Base-by-base conservation (phyloP, 2,113 vertebrate species). In the Stictonetta naevosa region DNA sequence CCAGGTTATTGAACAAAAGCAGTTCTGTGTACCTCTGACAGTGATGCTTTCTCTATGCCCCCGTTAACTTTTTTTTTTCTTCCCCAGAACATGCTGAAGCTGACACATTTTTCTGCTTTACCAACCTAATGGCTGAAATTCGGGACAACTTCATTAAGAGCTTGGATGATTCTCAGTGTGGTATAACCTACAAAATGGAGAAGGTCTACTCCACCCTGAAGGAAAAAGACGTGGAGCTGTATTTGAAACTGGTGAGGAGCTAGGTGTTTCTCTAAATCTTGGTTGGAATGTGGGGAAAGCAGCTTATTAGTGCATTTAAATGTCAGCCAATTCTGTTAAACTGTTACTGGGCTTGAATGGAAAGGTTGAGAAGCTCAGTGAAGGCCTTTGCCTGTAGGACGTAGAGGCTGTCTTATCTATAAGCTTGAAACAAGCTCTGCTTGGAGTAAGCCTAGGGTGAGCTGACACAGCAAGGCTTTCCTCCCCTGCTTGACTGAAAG, bases 121-220 rank as follows among this genome's bases (percentile, higher is more conserved):
- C 99, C 87, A 99, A 99, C 96, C 98, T 99, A 91, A 99, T 99
- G 99, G 98, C 99, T 0, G 99, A 99, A 98, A 99, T 99, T 98
- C 98, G 99, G 68, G 99, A 99, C 97, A 99, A 99, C 97, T 99
- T 99, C 98, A 99, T 99, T 97, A 99, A 99, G 96, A 99, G 99
- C 93, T 97, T 99, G 83, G 99, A 99, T 42, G 99, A 99, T 97
- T 99, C 99, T 0, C 99, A 99, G 97, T 99, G 99, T 36, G 99
- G 99, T 66, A 99, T 99, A 96, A 99, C 99, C 33, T 99, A 98
- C 97, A 99, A 99, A 97, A 99, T 99, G 99, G 99, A 99, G 96
- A 99, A 98, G 25, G 99, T 99, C 62, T 99, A 99, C 91, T 98
- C 99, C 48, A 99, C 99, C 86, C 97, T 99, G 83, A 99, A 99